Percentiles rank a stretch among this genome's conserved stretches.
Conservation (phyloP, 2,113 vertebrate genomes). For the Grus americana region DNA sequence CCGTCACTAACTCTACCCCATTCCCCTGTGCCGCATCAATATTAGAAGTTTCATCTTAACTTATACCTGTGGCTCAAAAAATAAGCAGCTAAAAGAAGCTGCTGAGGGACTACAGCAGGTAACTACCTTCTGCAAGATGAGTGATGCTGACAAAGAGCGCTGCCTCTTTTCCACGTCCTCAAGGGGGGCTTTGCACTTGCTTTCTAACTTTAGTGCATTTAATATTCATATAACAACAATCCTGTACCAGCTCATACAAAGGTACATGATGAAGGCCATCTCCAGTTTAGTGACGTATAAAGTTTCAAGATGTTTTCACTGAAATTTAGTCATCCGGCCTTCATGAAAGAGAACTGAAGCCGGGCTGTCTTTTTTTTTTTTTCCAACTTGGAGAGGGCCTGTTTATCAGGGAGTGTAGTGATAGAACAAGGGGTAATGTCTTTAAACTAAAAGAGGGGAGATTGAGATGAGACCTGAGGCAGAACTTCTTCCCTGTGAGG, state of each 20-base stretch:
- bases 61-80: neutral
- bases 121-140: neutral
- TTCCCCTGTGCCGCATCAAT: too few species aligned
- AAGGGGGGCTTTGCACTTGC: neutral
- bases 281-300: neutral
- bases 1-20: accelerated
- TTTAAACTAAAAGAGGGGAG: too few species aligned
- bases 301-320: neutral
- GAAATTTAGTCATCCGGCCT: neutral
- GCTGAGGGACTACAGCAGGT: neutral
- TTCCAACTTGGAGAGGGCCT: too few species aligned
- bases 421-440: too few species aligned
- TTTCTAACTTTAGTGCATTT: neutral
- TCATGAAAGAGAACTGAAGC: neutral
- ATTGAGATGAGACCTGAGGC: too few species aligned
- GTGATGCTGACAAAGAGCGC: neutral
- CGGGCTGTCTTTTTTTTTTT: neutral
- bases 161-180: neutral
- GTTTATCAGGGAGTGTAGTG: too few species aligned
- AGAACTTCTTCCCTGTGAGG: too few species aligned
- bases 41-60: neutral
- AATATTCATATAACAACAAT: neutral
- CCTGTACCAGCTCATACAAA: neutral
- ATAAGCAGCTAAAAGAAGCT: neutral
- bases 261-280: neutral